Evolutionary conservation across 2,113 vertebrate species (phyloP), one percentile per base, ranked within the genome.

Genomic region (Psettodes erumei): DNA sequence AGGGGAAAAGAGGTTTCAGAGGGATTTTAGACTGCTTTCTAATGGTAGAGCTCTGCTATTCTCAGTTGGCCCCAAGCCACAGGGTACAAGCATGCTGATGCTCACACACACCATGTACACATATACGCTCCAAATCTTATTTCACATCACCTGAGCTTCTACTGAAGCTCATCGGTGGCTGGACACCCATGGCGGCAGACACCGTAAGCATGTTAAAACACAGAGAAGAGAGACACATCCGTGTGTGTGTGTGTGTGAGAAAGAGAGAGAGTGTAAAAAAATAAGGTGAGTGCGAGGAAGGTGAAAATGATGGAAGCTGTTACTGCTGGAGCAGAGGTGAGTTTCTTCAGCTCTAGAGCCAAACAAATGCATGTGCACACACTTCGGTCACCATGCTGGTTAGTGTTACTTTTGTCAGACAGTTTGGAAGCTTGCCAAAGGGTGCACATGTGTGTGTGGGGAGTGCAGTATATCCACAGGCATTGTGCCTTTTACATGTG

Each of bases 91-190:
- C 55, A 63, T 3, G 4, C 55, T 1, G 2, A 3, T 18, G 30
- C 53, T 32, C 69, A 33, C 47, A 42, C 19, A 21, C 54, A 68
- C 30, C 11, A 45, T 11, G 33, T 56, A 25, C 54, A 55, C 61
- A 38, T 60, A 51, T 58, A 30, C 55, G 11, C 40, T 59, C 35
- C 54, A 88, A 85, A 89, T 91, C 79, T 71, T 67, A 82, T 90
- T 88, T 83, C 76, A 89, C 71, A 82, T 90, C 54, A 37, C 43
- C 48, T 51, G 28, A 72, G 58, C 59, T 70, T 62, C 53, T n/a
- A 2, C 58, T 27, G 40, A 53, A 30, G 62, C 51, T 43, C 63
- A 76, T 73, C 60, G 64, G 77, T 62, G 32, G 72, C 66, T 54
- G 66, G 48, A 61, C 43, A 66, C 71, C 76, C 69, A 56, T 71